A percentile compares a stretch with the other conserved stretches of the same genome.
Evolutionary conservation across 2,888 invertebrate genomes (phyloP).

Genomic region (Calephelis perditalis): DNA sequence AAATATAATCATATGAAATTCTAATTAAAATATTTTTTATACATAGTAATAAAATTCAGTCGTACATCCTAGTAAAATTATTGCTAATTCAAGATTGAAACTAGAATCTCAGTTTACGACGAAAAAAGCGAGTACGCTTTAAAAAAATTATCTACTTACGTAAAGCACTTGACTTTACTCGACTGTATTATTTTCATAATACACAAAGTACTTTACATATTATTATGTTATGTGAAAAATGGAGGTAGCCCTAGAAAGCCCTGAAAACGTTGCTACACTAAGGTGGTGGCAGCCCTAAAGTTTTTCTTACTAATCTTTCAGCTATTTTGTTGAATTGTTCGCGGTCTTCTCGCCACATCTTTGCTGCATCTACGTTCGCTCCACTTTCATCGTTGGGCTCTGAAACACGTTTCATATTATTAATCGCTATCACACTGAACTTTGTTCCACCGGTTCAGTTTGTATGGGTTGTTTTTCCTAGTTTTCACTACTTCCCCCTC

Average conservation of each 20-base stretch:
- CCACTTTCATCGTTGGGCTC: conserved; percentile 99
- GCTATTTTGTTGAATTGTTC: conserved; percentile 96
- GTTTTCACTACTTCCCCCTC: background rate
- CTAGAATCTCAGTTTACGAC: background rate
- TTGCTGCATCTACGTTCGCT: conserved; percentile 99
- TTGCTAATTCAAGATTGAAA: background rate
- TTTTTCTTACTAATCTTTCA: conserved; percentile 93
- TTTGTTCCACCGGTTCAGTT: too few relatives aligned
- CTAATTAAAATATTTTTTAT: background rate
- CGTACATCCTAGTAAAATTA: background rate
- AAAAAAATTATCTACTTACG: background rate
- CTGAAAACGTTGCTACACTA: conserved; percentile 27
- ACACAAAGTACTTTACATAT: background rate
- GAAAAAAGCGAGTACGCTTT: too few relatives aligned
- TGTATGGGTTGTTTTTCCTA: too few relatives aligned
- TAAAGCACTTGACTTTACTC: background rate
- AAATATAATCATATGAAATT: background rate
- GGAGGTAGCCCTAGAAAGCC: background rate
- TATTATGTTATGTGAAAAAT: background rate
- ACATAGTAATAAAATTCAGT: conserved; percentile 2
- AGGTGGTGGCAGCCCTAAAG: conserved; percentile 83
- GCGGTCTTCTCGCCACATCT: conserved; percentile 98
- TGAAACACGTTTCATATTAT: conserved; percentile 43
- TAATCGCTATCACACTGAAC: background rate
- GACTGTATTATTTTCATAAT: background rate